Evolutionary conservation across 35 echinoderm and acorn worm genomes (phyloP).

Genomic region (Amphiura filiformis): DNA sequence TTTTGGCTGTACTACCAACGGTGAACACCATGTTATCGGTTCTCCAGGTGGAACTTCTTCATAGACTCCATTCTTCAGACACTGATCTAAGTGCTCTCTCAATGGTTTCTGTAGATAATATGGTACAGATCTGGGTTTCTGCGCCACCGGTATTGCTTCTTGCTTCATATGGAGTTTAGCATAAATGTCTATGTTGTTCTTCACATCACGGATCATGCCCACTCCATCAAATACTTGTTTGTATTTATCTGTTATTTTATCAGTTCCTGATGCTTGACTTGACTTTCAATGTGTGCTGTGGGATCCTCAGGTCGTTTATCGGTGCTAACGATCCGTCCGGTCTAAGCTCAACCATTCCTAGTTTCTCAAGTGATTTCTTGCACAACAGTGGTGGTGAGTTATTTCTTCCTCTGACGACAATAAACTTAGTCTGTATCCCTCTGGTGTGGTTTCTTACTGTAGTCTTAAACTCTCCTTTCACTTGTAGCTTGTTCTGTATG

Average conservation of each 20-base stretch:
- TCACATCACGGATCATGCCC: constrained; percentile 36
- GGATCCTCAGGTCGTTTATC: constrained; percentile 10
- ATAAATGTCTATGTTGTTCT: constrained; percentile 36
- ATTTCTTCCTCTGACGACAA: constrained; percentile 46
- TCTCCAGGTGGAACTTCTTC: constrained; percentile 49
- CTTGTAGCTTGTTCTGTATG: constrained; percentile 15
- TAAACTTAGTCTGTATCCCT: constrained; percentile 38
- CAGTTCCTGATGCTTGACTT: background rate
- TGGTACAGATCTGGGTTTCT: constrained; percentile 47
- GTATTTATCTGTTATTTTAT: constrained; percentile 1
- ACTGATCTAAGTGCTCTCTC: constrained; percentile 41
- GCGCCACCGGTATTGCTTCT: constrained; percentile 49
- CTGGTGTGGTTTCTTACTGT: constrained; percentile 53
- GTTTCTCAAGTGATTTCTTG: background rate
- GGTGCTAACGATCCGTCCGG: constrained; percentile 39
- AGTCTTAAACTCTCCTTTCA: constrained; percentile 48
- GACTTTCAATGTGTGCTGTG: constrained; percentile 15
- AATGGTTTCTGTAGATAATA: constrained; percentile 67
- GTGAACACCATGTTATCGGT: constrained; percentile 64
- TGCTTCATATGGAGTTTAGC: constrained; percentile 49
- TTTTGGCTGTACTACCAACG: constrained; percentile 62
- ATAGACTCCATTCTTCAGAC: constrained; percentile 45
- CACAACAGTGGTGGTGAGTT: constrained; percentile 41
- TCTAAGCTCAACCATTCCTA: constrained; percentile 28
- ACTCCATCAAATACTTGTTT: constrained; percentile 23